Conservation (phyloP, 2,888 invertebrate species). For the Agonopterix alstromeriana region DNA sequence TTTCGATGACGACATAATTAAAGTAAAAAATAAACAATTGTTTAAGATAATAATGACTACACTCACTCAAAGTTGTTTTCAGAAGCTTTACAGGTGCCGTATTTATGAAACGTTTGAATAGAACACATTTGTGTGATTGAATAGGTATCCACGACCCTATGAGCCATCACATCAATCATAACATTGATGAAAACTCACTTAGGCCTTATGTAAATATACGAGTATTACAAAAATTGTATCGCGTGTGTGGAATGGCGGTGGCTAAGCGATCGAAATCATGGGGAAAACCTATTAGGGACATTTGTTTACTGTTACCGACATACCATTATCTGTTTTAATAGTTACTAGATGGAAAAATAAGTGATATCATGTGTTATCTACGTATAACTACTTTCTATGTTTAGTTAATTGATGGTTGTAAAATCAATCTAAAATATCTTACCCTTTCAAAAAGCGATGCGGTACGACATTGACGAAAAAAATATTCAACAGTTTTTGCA, state of each 20-base stretch:
- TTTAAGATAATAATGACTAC: too few species aligned
- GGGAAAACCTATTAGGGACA: conserved; percentile 14
- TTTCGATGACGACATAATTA: too few species aligned
- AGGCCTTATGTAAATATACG: background rate
- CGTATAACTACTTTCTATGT: background rate
- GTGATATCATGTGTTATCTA: background rate
- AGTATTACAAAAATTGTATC: conserved; percentile 23
- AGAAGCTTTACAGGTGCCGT: too few species aligned
- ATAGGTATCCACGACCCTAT: background rate
- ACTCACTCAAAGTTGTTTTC: too few species aligned
- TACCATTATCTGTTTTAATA: background rate
- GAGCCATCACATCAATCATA: conserved; percentile 9
- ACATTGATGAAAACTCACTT: conserved; percentile 7
- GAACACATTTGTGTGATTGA: too few species aligned
- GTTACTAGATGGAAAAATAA: background rate
- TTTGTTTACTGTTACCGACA: conserved; percentile 6
- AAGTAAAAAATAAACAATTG: too few species aligned
- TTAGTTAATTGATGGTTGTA: background rate
- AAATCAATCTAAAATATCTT: conserved; percentile 19
- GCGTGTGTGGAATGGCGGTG: conserved; percentile 32
- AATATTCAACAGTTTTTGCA: conserved; percentile 16
- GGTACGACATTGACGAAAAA: conserved; percentile 24
- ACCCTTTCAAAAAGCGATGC: conserved; percentile 24
- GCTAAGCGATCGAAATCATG: conserved; percentile 24
- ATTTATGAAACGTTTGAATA: too few species aligned